Conservation (phyloP, 2,113 vertebrate species). For the Gallinago jamesoni region DNA sequence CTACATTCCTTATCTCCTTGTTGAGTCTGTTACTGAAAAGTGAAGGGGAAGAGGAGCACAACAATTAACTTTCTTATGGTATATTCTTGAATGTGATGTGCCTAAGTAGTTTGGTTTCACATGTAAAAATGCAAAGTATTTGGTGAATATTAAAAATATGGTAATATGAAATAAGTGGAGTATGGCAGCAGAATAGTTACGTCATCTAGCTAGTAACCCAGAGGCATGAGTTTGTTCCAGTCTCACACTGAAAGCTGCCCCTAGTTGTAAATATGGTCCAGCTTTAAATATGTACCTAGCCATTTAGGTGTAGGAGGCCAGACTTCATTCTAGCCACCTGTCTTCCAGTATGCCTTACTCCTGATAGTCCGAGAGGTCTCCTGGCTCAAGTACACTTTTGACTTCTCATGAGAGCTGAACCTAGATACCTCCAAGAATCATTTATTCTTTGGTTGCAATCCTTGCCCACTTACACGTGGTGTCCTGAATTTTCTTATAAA, state of each 20-base stretch:
- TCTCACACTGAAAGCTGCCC: not conserved
- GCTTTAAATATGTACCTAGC: not conserved
- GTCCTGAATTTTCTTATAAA: conserved; percentile 65
- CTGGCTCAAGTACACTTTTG: not conserved
- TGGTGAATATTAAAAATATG: conserved; percentile 43
- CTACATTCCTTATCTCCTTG: conserved; percentile 51
- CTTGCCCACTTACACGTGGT: conserved; percentile 34
- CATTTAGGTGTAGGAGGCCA: not conserved
- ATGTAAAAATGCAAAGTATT: conserved; percentile 60
- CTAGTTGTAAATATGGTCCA: not conserved
- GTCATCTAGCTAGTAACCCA: not conserved
- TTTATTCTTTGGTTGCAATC: conserved; percentile 71
- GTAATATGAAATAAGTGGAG: conserved; percentile 10
- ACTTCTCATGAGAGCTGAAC: not conserved
- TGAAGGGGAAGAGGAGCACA: not conserved
- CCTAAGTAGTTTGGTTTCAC: conserved; percentile 65
- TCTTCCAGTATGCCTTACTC: not conserved
- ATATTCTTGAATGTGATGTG: conserved; percentile 45
- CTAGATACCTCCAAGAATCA: conserved; percentile 6
- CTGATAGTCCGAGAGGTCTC: not conserved
- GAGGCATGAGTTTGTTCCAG: not conserved
- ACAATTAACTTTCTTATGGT: not conserved
- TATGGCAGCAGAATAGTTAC: not conserved
- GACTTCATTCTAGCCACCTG: not conserved
- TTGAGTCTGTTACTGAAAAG: conserved; percentile 24